phyloP scores from a whole-genome alignment of 2,797 vertebrate genomes.

The Karalla daura region DNA sequence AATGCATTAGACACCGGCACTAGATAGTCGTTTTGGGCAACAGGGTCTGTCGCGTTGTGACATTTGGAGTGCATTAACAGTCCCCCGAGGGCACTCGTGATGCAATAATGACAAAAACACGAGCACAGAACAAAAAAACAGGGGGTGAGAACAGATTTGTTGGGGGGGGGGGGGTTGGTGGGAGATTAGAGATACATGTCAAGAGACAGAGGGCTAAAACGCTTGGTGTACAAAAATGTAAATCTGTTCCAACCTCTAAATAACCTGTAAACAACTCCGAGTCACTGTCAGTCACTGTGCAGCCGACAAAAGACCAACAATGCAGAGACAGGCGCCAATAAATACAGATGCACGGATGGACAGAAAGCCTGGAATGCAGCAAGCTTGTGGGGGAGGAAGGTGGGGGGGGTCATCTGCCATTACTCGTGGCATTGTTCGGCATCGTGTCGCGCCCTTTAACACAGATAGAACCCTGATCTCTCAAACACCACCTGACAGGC shows the following conservation, averaged over 20 bases:
- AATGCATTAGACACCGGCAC: constrained; percentile 39
- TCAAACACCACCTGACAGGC: constrained; percentile 6
- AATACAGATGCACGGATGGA: background rate
- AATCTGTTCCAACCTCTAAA: constrained; percentile 40
- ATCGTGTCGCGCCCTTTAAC: constrained; percentile 8
- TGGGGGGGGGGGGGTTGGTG: no score
- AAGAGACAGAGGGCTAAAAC: constrained; percentile 29
- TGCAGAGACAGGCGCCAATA: background rate
- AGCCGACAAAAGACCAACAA: constrained; percentile 9
- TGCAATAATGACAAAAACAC: constrained; percentile 39
- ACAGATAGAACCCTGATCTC: background rate
- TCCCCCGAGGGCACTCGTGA: constrained; percentile 41
- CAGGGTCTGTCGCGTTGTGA: constrained; percentile 45
- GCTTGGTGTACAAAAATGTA: constrained; percentile 8
- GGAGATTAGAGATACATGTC: constrained; percentile 9
- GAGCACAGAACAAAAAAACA: constrained; percentile 7
- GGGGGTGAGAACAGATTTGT: constrained; percentile 1
- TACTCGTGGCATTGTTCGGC: background rate
- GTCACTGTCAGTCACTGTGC: constrained; percentile 12
- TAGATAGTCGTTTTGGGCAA: constrained; percentile 50
- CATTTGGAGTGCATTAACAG: constrained; percentile 59
- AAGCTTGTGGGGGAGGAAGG: background rate
- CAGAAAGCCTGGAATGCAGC: constrained; percentile 20
- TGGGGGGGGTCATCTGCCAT: constrained; percentile 9
- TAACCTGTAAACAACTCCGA: constrained; percentile 41